These are phyloP conservation scores for Phainopepla nitens DNA, from an alignment of 2,113 vertebrate species.

Conservation along the genomic window DNA sequence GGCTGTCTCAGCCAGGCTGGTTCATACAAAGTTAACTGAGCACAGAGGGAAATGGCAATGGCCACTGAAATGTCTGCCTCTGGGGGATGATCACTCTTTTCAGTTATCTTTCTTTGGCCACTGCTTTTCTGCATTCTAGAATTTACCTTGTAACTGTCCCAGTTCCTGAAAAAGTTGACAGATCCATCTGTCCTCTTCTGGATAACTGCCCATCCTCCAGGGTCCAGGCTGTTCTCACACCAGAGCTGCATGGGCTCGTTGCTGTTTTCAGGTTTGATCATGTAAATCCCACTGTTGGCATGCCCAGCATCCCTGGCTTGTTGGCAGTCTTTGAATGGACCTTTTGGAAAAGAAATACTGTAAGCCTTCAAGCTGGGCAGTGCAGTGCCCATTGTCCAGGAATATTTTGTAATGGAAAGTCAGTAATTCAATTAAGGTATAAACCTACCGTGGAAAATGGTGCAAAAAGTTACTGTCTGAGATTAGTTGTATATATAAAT, in stretches of 20 bases:
- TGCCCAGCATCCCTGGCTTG: conserved; percentile 90
- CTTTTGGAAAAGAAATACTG: conserved; percentile 64
- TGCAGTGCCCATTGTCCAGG: not conserved
- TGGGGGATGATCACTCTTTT: not conserved
- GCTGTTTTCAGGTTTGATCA: conserved; percentile 85
- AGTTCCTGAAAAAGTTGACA: conserved; percentile 97
- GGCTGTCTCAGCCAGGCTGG: not conserved
- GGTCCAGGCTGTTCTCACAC: conserved; percentile 94
- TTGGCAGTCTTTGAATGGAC: conserved; percentile 93
- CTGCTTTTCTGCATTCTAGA: not conserved
- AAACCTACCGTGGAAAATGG: not conserved
- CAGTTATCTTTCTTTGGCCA: no score
- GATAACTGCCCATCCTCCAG: conserved; percentile 96
- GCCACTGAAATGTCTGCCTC: not conserved
- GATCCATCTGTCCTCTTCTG: conserved; percentile 93
- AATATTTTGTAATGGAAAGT: not conserved
- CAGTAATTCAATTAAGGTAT: not conserved
- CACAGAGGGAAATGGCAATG: not conserved
- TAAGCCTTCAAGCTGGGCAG: not conserved
- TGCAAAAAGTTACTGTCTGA: not conserved
- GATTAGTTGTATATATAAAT: not conserved
- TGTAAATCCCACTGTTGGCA: conserved; percentile 90
- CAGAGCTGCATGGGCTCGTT: conserved; percentile 88
- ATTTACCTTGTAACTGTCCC: conserved; percentile 96
- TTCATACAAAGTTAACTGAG: not conserved